Percentiles rank a stretch among this genome's conserved stretches.
These are phyloP conservation scores for Podarcis cretensis DNA, from an alignment of 2,113 vertebrate species.

Conservation along the genomic window DNA sequence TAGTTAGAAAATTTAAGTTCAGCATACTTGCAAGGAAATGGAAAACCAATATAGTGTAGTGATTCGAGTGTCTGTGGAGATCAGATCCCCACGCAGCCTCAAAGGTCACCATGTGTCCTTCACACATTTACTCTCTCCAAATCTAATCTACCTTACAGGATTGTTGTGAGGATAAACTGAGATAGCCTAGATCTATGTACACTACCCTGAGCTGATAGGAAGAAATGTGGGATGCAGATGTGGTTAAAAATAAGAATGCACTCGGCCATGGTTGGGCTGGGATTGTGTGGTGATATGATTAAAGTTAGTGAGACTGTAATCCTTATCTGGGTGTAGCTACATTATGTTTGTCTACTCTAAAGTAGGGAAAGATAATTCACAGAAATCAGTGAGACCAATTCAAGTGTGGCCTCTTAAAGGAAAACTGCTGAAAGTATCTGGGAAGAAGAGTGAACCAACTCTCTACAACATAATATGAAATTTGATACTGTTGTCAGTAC, in stretches of 20 bases:
- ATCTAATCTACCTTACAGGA: not conserved
- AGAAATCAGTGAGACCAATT: not conserved
- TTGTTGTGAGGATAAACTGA: not conserved
- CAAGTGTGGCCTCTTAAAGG: conserved; percentile 8
- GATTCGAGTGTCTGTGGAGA: not conserved
- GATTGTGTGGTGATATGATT: not conserved
- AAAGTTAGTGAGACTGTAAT: not conserved
- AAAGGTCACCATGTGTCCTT: not conserved
- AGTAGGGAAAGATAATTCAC: not conserved
- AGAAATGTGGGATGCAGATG: not conserved
- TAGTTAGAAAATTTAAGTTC: not conserved
- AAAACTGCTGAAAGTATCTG: conserved; percentile 32
- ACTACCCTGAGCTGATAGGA: not conserved
- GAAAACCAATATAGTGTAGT: too few relatives aligned
- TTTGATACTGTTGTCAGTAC: conserved; percentile 53
- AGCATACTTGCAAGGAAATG: not conserved
- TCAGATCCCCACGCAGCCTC: not conserved
- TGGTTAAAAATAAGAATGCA: not conserved
- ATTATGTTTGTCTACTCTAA: not conserved
- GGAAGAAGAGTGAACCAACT: conserved; percentile 27
- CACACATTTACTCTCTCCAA: not conserved
- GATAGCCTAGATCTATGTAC: not conserved
- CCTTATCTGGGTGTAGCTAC: not conserved
- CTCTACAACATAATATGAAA: conserved; percentile 54
- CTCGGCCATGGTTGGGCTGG: not conserved